A percentile compares a stretch with the other conserved stretches of the same genome.
These are phyloP conservation scores for Luscinia megarhynchos DNA, from an alignment of 2,797 vertebrate species.

Conservation along the genomic window DNA sequence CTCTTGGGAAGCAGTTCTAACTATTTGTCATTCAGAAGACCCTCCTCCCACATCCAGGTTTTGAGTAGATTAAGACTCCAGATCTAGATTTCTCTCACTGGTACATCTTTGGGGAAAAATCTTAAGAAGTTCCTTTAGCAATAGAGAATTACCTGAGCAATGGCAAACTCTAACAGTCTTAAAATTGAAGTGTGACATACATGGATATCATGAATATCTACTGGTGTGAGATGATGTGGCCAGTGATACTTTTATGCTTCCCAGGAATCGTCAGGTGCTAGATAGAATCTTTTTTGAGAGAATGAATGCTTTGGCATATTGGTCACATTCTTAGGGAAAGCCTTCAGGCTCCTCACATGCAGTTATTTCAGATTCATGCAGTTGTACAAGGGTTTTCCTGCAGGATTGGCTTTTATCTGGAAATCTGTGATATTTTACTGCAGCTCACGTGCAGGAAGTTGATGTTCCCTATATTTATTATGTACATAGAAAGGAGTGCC, in stretches of 20 bases:
- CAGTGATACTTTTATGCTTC: neutral
- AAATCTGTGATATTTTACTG: neutral
- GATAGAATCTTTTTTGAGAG: neutral
- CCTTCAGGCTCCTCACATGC: neutral
- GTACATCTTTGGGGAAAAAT: neutral
- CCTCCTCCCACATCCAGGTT: neutral
- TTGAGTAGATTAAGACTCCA: neutral
- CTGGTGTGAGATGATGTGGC: neutral
- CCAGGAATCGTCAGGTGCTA: neutral
- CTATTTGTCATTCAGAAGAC: neutral
- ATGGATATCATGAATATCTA: neutral
- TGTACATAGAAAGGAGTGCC: neutral
- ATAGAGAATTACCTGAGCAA: neutral
- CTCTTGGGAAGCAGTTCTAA: neutral
- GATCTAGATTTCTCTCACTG: neutral
- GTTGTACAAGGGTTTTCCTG: neutral
- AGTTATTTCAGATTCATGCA: neutral
- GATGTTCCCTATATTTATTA: neutral
- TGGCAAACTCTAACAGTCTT: neutral
- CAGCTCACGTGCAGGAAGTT: neutral
- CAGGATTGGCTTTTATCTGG: neutral
- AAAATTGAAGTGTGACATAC: neutral
- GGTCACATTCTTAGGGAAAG: neutral
- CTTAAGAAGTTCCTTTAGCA: neutral
- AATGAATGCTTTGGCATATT: neutral